Percentiles rank a stretch among this genome's conserved stretches.
These are phyloP conservation scores for Morpho deidamia DNA, from an alignment of 2,888 invertebrate species.

Conservation along the genomic window DNA sequence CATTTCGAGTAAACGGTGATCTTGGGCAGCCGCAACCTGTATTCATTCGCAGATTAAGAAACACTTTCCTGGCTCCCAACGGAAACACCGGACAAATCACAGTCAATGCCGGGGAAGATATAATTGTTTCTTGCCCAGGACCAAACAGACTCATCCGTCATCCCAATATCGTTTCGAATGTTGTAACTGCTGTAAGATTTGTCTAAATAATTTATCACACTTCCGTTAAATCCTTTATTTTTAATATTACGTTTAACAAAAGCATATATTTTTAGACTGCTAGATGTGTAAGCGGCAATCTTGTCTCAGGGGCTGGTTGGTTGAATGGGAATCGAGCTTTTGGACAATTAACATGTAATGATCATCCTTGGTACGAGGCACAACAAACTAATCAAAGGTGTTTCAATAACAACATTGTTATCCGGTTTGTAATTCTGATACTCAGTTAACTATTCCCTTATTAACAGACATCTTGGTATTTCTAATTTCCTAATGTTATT, in stretches of 20 bases:
- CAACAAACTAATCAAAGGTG: slow-evolving; percentile 59
- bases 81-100: slow-evolving; percentile 51
- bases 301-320: slow-evolving; percentile 54
- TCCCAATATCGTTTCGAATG: slow-evolving; percentile 40
- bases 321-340: slow-evolving; percentile 51
- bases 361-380: slow-evolving; percentile 53
- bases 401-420: slow-evolving; percentile 53
- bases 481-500: not conserved
- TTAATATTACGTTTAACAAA: too few relatives aligned
- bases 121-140: slow-evolving; percentile 54
- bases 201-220: not conserved
- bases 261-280: slow-evolving; percentile 41
- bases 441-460: not conserved
- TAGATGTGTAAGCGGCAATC: slow-evolving; percentile 45
- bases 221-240: too few relatives aligned
- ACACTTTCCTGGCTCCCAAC: slow-evolving; percentile 43
- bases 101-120: slow-evolving; percentile 46
- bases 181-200: slow-evolving; percentile 43
- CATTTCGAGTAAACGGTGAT: slow-evolving; percentile 50
- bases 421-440: slow-evolving; percentile 39
- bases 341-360: slow-evolving; percentile 55
- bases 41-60: slow-evolving; percentile 54
- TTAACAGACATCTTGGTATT: not conserved
- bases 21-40: slow-evolving; percentile 79
- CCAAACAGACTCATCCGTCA: slow-evolving; percentile 47